Conservation (phyloP, 2,888 invertebrate species). For the Cyaniris semiargus region DNA sequence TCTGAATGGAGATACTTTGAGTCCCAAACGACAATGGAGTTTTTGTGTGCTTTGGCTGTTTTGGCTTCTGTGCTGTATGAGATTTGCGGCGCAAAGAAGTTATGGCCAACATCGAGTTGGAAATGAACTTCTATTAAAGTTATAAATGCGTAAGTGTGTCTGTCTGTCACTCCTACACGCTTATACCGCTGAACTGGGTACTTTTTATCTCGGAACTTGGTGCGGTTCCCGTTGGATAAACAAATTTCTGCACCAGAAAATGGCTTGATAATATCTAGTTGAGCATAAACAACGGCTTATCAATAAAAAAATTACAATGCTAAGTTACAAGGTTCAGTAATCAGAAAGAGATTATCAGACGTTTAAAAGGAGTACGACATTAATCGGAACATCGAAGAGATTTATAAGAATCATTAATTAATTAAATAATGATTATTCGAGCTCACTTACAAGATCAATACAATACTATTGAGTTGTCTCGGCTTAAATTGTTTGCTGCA, state of each 20-base stretch:
- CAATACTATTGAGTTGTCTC: constrained; percentile 34
- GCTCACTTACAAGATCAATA: constrained; percentile 22
- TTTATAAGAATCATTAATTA: constrained; percentile 26
- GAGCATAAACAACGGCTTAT: background rate
- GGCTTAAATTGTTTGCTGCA: constrained; percentile 31
- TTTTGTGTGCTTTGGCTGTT: too few relatives aligned
- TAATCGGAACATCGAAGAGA: background rate
- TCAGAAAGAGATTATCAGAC: constrained; percentile 13
- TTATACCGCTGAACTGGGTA: background rate
- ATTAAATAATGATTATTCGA: constrained; percentile 30
- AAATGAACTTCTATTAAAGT: too few relatives aligned
- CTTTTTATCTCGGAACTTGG: background rate
- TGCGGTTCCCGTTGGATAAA: background rate
- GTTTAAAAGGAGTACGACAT: background rate
- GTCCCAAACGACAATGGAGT: too few relatives aligned
- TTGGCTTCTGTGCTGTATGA: too few relatives aligned
- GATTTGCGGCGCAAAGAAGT: too few relatives aligned
- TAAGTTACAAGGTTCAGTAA: background rate
- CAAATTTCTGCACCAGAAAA: background rate
- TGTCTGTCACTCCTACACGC: too few relatives aligned
- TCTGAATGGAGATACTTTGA: too few relatives aligned
- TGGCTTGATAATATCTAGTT: background rate
- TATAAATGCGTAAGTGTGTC: too few relatives aligned
- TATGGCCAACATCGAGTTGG: too few relatives aligned
- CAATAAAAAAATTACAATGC: background rate